phyloP scores from a whole-genome alignment of 2,888 invertebrate species.

The Drosophila neoperkinsi region DNA sequence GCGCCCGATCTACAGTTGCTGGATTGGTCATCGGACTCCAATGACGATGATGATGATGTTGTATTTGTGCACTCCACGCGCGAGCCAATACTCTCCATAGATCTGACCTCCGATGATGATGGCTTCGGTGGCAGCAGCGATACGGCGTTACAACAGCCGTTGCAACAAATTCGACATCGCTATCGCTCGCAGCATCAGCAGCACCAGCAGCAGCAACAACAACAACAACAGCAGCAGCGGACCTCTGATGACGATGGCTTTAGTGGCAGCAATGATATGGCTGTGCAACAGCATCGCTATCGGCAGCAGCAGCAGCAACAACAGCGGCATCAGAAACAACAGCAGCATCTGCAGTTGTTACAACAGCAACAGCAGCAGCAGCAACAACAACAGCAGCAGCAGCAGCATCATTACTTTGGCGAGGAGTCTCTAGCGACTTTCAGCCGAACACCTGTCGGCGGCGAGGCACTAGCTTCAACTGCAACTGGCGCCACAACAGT shows the following conservation, averaged over 20 bases:
- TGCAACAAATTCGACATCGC: slow-evolving; percentile 17
- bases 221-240: slow-evolving; percentile 2
- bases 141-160: slow-evolving; percentile 14
- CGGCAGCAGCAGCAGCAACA: slow-evolving; percentile 3
- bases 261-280: background rate
- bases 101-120: slow-evolving; percentile 88
- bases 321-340: slow-evolving; percentile 11
- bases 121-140: slow-evolving; percentile 42
- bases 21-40: slow-evolving; percentile 88
- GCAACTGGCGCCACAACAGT: background rate
- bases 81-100: slow-evolving; percentile 86
- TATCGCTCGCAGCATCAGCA: slow-evolving; percentile 5
- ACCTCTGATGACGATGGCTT: slow-evolving; percentile 1
- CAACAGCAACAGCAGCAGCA: slow-evolving; percentile 1
- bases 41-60: slow-evolving; percentile 88
- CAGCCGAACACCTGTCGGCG: slow-evolving; percentile 14
- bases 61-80: slow-evolving; percentile 85
- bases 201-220: slow-evolving; percentile 10
- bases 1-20: slow-evolving; percentile 91
- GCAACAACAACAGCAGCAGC: background rate
- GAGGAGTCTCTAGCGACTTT: slow-evolving; percentile 33
- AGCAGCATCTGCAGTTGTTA: slow-evolving; percentile 11
- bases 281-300: slow-evolving; percentile 3
- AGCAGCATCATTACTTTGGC: slow-evolving; percentile 26
- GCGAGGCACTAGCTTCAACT: slow-evolving; percentile 8